phyloP scores from a whole-genome alignment of 1,140 invertebrate genomes.

The Wiebesia pumilae region DNA sequence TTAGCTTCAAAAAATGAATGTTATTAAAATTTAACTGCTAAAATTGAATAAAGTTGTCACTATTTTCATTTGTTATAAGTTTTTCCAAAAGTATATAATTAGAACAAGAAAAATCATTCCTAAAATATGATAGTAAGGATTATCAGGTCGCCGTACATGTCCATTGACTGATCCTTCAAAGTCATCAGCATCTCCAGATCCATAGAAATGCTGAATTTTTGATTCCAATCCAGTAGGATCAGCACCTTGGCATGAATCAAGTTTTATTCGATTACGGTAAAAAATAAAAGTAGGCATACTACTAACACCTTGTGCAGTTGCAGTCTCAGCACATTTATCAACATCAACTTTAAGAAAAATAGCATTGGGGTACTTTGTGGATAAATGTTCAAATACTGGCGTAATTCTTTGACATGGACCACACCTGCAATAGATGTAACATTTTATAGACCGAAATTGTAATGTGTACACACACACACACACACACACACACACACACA shows the following conservation, averaged over 20 bases:
- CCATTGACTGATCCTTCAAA: slow-evolving; percentile 82
- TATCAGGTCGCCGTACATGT: slow-evolving; percentile 79
- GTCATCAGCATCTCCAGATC: slow-evolving; percentile 79
- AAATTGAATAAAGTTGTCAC: slow-evolving; percentile 26
- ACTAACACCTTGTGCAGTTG: slow-evolving; percentile 88
- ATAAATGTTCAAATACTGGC: slow-evolving; percentile 91
- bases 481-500: too few relatives aligned
- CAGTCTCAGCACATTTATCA: slow-evolving; percentile 90
- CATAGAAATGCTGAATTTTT: slow-evolving; percentile 93
- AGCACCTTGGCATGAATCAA: slow-evolving; percentile 89
- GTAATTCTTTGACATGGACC: slow-evolving; percentile 95
- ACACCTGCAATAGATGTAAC: slow-evolving; percentile 81
- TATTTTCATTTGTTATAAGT: slow-evolving; percentile 42
- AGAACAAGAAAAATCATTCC: slow-evolving; percentile 65
- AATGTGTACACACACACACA: too few relatives aligned
- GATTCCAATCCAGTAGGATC: slow-evolving; percentile 87
- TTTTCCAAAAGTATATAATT: slow-evolving; percentile 67
- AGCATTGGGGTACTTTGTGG: slow-evolving; percentile 89
- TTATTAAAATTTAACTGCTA: slow-evolving; percentile 17
- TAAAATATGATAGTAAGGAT: slow-evolving; percentile 67
- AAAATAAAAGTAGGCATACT: slow-evolving; percentile 99
- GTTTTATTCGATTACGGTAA: slow-evolving; percentile 87
- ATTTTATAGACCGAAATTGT: too few relatives aligned
- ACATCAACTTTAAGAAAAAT: slow-evolving; percentile 97
- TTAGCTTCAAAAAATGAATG: neutral